Conservation (phyloP, 2,888 invertebrate genomes). For the Drosophila silvestris region DNA sequence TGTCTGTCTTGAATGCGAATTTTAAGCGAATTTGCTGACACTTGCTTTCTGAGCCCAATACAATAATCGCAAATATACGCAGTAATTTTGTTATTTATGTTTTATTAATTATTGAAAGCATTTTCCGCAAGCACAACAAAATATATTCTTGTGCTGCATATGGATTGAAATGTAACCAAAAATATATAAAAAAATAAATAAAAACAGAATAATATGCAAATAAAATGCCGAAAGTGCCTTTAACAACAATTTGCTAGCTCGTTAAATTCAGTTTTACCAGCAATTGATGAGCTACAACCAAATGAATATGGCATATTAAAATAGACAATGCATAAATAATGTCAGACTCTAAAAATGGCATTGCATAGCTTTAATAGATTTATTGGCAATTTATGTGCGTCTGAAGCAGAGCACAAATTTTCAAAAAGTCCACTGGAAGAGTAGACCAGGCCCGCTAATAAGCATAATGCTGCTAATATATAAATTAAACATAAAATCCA, state of each 20-base stretch:
- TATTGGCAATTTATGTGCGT: not conserved
- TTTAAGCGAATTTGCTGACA: conserved; percentile 43
- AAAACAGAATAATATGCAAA: conserved; percentile 3
- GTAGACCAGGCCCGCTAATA: conserved; percentile 3
- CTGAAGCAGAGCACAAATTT: not conserved
- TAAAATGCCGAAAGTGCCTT: conserved; percentile 2
- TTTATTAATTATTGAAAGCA: conserved; percentile 16
- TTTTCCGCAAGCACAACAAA: conserved; percentile 33
- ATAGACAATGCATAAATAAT: not conserved
- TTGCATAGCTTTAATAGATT: not conserved
- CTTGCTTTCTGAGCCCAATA: conserved; percentile 17
- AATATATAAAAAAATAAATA: not conserved
- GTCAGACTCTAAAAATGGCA: not conserved
- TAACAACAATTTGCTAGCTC: conserved; percentile 9
- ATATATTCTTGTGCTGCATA: conserved; percentile 21
- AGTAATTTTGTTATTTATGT: conserved; percentile 20
- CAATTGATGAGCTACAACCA: conserved; percentile 12
- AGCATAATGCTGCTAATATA: conserved; percentile 25
- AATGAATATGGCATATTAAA: not conserved
- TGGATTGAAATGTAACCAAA: conserved; percentile 17
- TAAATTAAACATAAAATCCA: conserved; percentile 15
- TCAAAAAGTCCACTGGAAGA: not conserved
- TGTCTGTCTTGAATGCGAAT: conserved; percentile 1
- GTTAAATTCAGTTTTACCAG: not conserved
- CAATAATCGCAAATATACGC: conserved; percentile 35